Conservation (phyloP, 1,140 invertebrate genomes). For the Episyrphus balteatus region DNA sequence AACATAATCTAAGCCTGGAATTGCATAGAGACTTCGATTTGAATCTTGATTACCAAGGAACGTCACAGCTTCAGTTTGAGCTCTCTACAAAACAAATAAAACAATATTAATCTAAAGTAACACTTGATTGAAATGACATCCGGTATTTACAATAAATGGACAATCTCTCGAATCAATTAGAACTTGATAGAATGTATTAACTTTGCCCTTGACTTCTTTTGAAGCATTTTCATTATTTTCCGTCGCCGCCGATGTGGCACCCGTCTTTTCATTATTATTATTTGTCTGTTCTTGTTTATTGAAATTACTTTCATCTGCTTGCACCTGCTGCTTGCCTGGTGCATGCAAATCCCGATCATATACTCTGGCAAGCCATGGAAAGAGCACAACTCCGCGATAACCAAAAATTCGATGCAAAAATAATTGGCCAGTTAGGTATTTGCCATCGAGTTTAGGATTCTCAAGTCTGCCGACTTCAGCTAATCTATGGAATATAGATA, state of each 20-base stretch:
- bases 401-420: slow-evolving; percentile 93
- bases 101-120: background rate
- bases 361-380: slow-evolving; percentile 89
- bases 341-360: slow-evolving; percentile 79
- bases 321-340: slow-evolving; percentile 25
- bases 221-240: slow-evolving; percentile 33
- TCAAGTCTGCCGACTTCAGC: slow-evolving; percentile 54
- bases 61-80: slow-evolving; percentile 95
- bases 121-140: slow-evolving; percentile 4
- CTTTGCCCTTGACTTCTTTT: slow-evolving; percentile 81
- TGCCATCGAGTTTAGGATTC: slow-evolving; percentile 70
- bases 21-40: slow-evolving; percentile 83
- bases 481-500: slow-evolving; percentile 33
- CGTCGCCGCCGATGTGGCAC: background rate
- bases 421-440: slow-evolving; percentile 90
- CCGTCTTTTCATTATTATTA: background rate
- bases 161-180: slow-evolving; percentile 93
- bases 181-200: slow-evolving; percentile 94
- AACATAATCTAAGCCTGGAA: slow-evolving; percentile 92
- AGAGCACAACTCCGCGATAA: slow-evolving; percentile 88
- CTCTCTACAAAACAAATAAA: slow-evolving; percentile 50
- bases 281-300: background rate
- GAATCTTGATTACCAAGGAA: slow-evolving; percentile 93
- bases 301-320: background rate
- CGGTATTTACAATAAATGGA: slow-evolving; percentile 76